These are phyloP conservation scores for Lepidocyrtinus sp. DNA, from an alignment of 2,888 invertebrate species.

Conservation along the genomic window DNA sequence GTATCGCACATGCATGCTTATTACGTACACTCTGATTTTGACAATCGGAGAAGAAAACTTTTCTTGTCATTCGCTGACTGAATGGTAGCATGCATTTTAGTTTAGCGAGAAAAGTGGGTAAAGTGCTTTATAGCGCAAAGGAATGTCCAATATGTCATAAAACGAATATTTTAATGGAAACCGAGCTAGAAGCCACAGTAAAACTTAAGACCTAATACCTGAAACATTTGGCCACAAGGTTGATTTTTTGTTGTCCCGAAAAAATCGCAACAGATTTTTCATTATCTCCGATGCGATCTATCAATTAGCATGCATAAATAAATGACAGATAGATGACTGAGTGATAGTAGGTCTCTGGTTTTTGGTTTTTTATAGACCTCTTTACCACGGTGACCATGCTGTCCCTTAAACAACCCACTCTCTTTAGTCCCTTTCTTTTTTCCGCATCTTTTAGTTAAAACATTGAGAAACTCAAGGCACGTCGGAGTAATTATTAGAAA, in stretches of 20 bases:
- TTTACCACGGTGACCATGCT: not conserved
- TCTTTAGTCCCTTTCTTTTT: conserved; percentile 47
- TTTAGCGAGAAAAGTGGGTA: not conserved
- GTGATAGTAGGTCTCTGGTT: conserved; percentile 27
- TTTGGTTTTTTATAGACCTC: conserved; percentile 24
- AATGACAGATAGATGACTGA: conserved; percentile 26
- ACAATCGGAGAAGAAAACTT: not conserved
- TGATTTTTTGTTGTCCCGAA: not conserved
- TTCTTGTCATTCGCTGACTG: not conserved
- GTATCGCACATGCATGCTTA: not conserved
- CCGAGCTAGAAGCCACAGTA: not conserved
- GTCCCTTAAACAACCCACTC: conserved; percentile 21
- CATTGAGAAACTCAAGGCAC: conserved; percentile 49
- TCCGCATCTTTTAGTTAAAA: conserved; percentile 51
- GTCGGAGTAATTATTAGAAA: conserved; percentile 51
- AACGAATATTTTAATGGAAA: not conserved
- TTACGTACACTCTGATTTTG: not conserved
- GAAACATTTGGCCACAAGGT: not conserved
- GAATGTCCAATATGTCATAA: not conserved
- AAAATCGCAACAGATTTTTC: not conserved
- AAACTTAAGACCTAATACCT: not conserved
- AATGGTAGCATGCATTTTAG: not conserved
- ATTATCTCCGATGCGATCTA: conserved; percentile 5
- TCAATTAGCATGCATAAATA: conserved; percentile 1
- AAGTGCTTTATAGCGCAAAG: not conserved